These are phyloP conservation scores for Amphipoea lucens DNA, from an alignment of 2,888 invertebrate genomes.

Conservation along the genomic window DNA sequence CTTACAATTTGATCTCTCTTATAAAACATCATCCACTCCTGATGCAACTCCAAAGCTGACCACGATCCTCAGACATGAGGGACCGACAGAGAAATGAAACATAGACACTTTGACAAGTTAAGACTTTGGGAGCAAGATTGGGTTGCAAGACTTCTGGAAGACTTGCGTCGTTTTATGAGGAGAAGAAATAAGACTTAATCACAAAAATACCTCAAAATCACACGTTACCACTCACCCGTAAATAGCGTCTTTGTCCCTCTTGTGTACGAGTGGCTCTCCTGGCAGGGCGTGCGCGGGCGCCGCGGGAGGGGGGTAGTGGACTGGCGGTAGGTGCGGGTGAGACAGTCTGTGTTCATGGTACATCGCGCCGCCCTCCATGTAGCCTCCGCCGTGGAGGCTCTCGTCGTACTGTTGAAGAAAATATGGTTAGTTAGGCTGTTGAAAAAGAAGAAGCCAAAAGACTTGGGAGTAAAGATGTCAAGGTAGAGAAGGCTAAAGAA, in stretches of 20 bases:
- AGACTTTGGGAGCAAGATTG: neutral
- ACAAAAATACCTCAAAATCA: constrained; percentile 66
- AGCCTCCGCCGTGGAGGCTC: constrained; percentile 95
- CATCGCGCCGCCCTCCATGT: constrained; percentile 94
- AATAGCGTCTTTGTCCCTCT: constrained; percentile 99
- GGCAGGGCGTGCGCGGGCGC: constrained; percentile 97
- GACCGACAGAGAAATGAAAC: too few relatives aligned
- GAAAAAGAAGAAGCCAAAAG: neutral
- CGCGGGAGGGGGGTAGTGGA: constrained; percentile 95
- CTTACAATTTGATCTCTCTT: neutral
- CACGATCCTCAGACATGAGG: too few relatives aligned
- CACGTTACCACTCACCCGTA: constrained; percentile 96
- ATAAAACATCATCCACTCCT: neutral
- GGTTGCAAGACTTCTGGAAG: neutral
- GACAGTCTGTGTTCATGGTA: constrained; percentile 96
- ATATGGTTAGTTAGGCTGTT: neutral
- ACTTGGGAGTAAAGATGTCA: neutral
- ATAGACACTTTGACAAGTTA: neutral
- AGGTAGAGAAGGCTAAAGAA: neutral
- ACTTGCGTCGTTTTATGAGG: neutral
- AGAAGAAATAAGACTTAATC: constrained; percentile 12
- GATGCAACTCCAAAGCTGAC: too few relatives aligned
- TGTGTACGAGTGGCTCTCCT: constrained; percentile 97
- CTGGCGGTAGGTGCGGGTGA: constrained; percentile 93
- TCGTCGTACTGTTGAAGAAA: constrained; percentile 95